These are phyloP conservation scores for Caradrina kadenii DNA, from an alignment of 2,888 invertebrate species.

Conservation along the genomic window DNA sequence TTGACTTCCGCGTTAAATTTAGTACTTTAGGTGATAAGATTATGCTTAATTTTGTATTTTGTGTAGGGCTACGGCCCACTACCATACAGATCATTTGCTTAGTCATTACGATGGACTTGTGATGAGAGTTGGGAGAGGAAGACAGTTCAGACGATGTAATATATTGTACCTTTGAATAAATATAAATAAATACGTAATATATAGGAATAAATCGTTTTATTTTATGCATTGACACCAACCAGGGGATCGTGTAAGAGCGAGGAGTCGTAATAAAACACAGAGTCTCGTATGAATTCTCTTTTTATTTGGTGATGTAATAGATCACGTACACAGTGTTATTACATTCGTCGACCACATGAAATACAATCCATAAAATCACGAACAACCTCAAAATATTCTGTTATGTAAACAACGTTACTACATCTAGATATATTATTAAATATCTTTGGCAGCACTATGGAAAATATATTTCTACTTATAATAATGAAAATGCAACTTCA, in stretches of 20 bases:
- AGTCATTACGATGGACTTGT: slow-evolving; percentile 86
- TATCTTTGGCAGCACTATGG: slow-evolving; percentile 91
- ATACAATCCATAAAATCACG: slow-evolving; percentile 87
- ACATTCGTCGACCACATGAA: slow-evolving; percentile 85
- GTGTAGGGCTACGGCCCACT: slow-evolving; percentile 83
- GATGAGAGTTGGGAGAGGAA: slow-evolving; percentile 84
- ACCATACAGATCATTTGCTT: slow-evolving; percentile 87
- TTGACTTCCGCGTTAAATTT: slow-evolving; percentile 87
- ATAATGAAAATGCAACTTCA: slow-evolving; percentile 89
- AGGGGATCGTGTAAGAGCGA: neutral
- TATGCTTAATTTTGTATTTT: slow-evolving; percentile 89
- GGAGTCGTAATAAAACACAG: slow-evolving; percentile 58
- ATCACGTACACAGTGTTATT: slow-evolving; percentile 85
- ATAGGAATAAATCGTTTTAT: slow-evolving; percentile 81
- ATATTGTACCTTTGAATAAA: slow-evolving; percentile 90
- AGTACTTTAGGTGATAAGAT: slow-evolving; percentile 83
- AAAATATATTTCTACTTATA: slow-evolving; percentile 89
- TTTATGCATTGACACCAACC: slow-evolving; percentile 46
- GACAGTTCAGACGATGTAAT: slow-evolving; percentile 88
- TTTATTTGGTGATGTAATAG: slow-evolving; percentile 86
- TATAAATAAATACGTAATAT: slow-evolving; percentile 91
- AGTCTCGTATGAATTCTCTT: slow-evolving; percentile 76
- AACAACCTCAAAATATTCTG: slow-evolving; percentile 88
- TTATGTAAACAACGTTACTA: slow-evolving; percentile 88
- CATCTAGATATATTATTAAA: slow-evolving; percentile 86